Base-by-base conservation (phyloP, 2,113 vertebrate genomes). In the Apistogramma diplotaenia region DNA sequence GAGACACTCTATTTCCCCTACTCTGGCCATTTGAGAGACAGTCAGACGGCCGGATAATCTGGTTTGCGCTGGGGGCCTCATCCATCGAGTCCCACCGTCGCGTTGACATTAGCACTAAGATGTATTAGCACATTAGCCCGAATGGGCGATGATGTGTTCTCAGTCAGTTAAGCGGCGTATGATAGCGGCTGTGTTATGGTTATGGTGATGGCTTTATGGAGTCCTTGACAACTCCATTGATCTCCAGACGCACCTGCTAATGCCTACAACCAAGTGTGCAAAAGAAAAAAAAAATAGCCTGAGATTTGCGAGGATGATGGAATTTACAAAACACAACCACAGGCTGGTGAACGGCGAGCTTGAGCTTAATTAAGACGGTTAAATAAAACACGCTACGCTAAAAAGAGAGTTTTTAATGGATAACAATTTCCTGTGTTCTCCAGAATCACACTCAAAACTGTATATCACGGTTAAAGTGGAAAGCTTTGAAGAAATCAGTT, bases 81-180 rank as follows among this genome's bases (percentile, higher is more conserved):
- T 93, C 91, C 88, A 57, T 86, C 74, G 60, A 77, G 90, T 83
- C 73, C 89, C 87, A 70, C 83, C 62, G 78, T 74, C 55, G 76
- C 79, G 33, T 78, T 91, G 90, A 92, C 93, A 92, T 93, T 92
- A 93, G 82, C 89, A 37, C 89, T 33, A 83, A 94, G 92, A 94
- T 65, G 57, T 93, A 94, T 94, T 94, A 90, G 90, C 90, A 90
- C 93, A 92, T 94, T 94, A 93, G 91, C 87, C 72, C 31, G 88
- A 93, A 92, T 90, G 90, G 91, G 88, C 73, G 59, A 89, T 91
- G 89, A 94, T 92, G 91, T 86, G 92, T 92, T 89, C 85, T 87
- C 87, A 86, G 82, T 89, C 89, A 78, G 89, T 92, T 92, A 93
- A 94, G 89, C 85, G 86, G 87, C 83, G 84, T 85, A 75, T 80